Conservation (phyloP, 37 sponge, comb jelly and placozoan species). For the Haliclona indistincta region DNA sequence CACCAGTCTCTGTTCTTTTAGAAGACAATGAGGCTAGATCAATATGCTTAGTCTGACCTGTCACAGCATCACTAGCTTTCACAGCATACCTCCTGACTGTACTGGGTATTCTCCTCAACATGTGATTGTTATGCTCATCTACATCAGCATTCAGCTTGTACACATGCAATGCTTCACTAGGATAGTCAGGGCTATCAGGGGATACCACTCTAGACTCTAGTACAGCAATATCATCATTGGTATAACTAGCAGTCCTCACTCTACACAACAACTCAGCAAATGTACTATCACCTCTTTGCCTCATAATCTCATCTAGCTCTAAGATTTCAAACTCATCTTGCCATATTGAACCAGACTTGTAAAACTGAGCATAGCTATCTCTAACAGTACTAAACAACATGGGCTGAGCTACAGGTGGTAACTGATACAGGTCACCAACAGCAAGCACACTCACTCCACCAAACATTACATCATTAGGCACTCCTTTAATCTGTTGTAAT, state of each 20-base stretch:
- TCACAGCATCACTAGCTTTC: too few species aligned
- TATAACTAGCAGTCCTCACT: background rate
- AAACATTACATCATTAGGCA: constrained; percentile 14
- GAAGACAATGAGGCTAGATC: too few species aligned
- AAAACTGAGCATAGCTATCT: constrained; percentile 19
- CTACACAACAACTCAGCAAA: background rate
- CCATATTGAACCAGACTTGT: constrained; percentile 44
- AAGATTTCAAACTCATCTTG: too few species aligned
- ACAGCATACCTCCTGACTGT: too few species aligned
- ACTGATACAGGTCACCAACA: constrained; percentile 43
- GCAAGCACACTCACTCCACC: constrained; percentile 21
- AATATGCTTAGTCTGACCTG: too few species aligned
- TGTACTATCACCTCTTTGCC: background rate
- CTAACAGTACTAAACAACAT: background rate
- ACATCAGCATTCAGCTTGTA: background rate
- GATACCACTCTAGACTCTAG: background rate
- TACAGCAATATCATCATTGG: background rate
- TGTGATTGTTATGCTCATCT: too few species aligned
- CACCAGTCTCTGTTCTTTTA: too few species aligned
- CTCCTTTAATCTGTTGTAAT: constrained; percentile 23
- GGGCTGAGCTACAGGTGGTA: constrained; percentile 10
- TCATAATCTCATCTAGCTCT: too few species aligned
- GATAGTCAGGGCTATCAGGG: background rate
- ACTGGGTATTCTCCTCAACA: too few species aligned
- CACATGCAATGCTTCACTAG: background rate